Conservation (phyloP, 1,140 invertebrate species). For the Reticulitermes speratus region DNA sequence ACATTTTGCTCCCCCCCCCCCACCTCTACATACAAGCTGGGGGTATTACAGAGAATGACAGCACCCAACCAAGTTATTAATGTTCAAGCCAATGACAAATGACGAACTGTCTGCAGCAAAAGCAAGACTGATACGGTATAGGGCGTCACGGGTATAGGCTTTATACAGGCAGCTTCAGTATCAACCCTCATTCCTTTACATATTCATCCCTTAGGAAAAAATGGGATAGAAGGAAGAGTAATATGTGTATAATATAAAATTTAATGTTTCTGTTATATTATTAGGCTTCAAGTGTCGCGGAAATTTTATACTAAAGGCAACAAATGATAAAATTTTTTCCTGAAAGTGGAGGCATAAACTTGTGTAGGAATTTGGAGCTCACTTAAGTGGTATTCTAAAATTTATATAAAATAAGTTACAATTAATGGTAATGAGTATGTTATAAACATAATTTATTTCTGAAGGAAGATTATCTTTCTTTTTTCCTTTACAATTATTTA, state of each 20-base stretch:
- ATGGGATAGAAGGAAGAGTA: background rate
- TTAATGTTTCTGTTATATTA: background rate
- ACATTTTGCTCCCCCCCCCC: constrained; percentile 28
- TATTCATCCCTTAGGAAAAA: background rate
- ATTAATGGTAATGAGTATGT: no score
- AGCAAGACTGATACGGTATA: constrained; percentile 34
- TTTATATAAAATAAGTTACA: no score
- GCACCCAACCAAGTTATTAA: constrained; percentile 32
- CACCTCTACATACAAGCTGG: background rate
- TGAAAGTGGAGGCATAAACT: no score
- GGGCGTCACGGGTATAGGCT: background rate
- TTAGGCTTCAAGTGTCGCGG: background rate
- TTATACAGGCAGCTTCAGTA: constrained; percentile 12
- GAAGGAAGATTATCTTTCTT: no score
- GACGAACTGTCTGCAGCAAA: constrained; percentile 33
- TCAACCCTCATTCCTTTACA: background rate
- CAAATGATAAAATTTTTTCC: background rate
- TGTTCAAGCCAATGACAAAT: constrained; percentile 32
- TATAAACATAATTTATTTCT: no score
- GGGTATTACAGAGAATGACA: constrained; percentile 30
- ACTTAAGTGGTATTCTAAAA: no score
- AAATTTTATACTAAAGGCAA: background rate
- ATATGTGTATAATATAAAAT: background rate
- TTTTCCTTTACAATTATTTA: no score
- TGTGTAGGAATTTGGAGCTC: no score